These are phyloP conservation scores for Aradophagus sp. DNA, from an alignment of 1,140 invertebrate species.

Conservation along the genomic window DNA sequence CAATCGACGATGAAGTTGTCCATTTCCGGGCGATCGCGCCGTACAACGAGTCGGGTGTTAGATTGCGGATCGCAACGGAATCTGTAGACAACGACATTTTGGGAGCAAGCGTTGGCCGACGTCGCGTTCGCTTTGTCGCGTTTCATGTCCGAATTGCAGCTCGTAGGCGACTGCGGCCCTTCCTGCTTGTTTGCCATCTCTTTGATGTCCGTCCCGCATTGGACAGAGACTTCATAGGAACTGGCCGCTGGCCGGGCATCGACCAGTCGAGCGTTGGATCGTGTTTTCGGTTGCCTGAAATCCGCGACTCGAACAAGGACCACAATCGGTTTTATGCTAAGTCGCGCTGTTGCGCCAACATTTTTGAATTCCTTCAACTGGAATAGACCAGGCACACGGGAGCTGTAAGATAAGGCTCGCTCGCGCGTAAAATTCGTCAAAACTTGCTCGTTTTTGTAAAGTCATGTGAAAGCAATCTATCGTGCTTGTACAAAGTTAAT, in stretches of 20 bases:
- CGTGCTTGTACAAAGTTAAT: too few species aligned
- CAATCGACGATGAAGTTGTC: slow-evolving; percentile 57
- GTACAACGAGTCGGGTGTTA: slow-evolving; percentile 48
- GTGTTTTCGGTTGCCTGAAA: slow-evolving; percentile 52
- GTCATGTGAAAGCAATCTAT: neutral
- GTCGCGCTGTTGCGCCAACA: slow-evolving; percentile 22
- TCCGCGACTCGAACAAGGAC: slow-evolving; percentile 48
- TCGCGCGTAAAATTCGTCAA: slow-evolving; percentile 22
- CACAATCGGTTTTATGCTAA: slow-evolving; percentile 54
- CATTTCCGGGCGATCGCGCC: slow-evolving; percentile 50
- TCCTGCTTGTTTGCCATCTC: slow-evolving; percentile 56
- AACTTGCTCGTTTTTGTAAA: slow-evolving; percentile 13
- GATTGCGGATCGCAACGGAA: slow-evolving; percentile 44
- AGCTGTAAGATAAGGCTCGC: slow-evolving; percentile 25
- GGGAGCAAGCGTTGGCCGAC: slow-evolving; percentile 35
- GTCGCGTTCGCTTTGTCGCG: slow-evolving; percentile 55
- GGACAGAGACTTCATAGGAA: slow-evolving; percentile 56
- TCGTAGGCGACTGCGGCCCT: slow-evolving; percentile 46
- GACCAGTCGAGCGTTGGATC: slow-evolving; percentile 46
- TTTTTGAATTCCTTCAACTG: slow-evolving; percentile 48
- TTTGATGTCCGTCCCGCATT: slow-evolving; percentile 52
- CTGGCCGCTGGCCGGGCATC: slow-evolving; percentile 34
- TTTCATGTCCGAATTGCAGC: slow-evolving; percentile 57
- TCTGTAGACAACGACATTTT: slow-evolving; percentile 43
- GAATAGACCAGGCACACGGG: slow-evolving; percentile 30